Evolutionary conservation across 2,888 invertebrate genomes (phyloP).

Genomic region (Drosophila acutilabella): DNA sequence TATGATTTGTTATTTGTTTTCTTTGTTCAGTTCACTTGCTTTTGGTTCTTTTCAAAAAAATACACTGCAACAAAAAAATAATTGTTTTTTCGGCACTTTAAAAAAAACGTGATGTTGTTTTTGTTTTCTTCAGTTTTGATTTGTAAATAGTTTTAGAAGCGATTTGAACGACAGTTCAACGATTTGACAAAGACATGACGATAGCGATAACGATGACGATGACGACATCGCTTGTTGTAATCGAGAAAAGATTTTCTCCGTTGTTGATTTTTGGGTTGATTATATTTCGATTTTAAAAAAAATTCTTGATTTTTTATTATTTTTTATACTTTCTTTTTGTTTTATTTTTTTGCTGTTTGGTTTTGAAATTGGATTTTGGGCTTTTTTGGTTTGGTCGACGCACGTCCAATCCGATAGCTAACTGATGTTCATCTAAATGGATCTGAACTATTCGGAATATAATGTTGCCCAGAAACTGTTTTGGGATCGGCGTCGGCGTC

Average conservation of each 20-base stretch:
- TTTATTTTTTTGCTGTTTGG: slow-evolving; percentile 23
- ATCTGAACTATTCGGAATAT: slow-evolving; percentile 84
- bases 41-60: no score
- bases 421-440: slow-evolving; percentile 85
- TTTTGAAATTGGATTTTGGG: slow-evolving; percentile 27
- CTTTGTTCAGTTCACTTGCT: no score
- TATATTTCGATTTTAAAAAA: slow-evolving; percentile 12
- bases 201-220: no score
- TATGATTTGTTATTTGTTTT: no score
- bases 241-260: not conserved
- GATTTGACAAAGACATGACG: no score
- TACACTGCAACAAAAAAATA: no score
- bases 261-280: slow-evolving; percentile 7
- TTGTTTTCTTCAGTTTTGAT: no score
- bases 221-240: no score
- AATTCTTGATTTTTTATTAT: not conserved
- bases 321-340: slow-evolving; percentile 7
- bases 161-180: no score
- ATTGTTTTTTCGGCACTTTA: no score
- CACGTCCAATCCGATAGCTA: slow-evolving; percentile 85
- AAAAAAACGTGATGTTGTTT: no score
- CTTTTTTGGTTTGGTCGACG: slow-evolving; percentile 49
- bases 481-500: slow-evolving; percentile 76
- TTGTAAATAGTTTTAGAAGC: no score
- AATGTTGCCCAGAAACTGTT: slow-evolving; percentile 84